Conservation (phyloP, 2,888 invertebrate genomes). For the Eupithecia vulgata region DNA sequence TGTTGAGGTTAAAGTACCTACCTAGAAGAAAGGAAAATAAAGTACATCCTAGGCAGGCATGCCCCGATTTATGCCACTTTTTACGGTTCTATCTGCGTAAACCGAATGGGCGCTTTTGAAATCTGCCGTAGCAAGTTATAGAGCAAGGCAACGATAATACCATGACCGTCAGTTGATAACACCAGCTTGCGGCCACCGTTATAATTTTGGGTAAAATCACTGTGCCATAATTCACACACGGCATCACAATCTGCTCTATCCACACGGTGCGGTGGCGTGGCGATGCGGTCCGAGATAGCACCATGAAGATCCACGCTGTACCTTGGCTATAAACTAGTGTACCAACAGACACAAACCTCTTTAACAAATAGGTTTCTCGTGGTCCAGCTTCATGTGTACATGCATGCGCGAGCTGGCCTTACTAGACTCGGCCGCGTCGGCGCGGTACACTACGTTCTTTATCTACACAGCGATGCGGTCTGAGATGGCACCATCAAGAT, state of each 20-base stretch:
- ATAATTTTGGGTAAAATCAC: background rate
- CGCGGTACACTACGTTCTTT: constrained; percentile 77
- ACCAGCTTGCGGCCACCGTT: background rate
- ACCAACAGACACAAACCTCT: background rate
- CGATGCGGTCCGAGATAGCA: background rate
- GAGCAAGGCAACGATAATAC: background rate
- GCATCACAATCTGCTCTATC: background rate
- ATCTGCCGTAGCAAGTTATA: background rate
- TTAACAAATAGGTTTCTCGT: constrained; percentile 61
- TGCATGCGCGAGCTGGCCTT: constrained; percentile 52
- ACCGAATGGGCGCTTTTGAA: background rate
- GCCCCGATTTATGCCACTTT: background rate
- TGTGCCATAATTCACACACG: background rate
- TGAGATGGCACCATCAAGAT: constrained; percentile 65
- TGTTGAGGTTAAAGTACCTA: no score
- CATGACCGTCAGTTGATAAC: background rate
- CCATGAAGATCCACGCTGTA: background rate
- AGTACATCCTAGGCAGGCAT: background rate
- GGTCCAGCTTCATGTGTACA: constrained; percentile 72
- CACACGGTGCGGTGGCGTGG: background rate
- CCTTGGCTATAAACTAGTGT: background rate
- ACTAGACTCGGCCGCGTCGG: constrained; percentile 66
- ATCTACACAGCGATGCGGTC: constrained; percentile 82
- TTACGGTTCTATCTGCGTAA: background rate
- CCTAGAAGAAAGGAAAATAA: no score